Percentiles rank a stretch among this genome's conserved stretches.
phyloP scores from a whole-genome alignment of 2,797 vertebrate species.

The Glossophaga mutica region DNA sequence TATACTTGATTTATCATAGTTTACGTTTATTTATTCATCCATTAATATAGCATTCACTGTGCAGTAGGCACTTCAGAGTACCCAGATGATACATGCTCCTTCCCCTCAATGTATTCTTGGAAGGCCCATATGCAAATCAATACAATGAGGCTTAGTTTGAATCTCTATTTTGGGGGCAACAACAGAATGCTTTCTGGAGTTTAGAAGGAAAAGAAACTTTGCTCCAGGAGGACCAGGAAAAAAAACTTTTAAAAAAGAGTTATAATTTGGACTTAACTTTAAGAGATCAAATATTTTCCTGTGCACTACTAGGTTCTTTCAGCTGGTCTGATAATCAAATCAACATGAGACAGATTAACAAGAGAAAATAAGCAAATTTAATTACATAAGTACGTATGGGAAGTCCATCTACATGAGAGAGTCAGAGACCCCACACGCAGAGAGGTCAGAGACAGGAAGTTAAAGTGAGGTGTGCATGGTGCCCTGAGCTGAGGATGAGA shows the following conservation, averaged over 20 bases:
- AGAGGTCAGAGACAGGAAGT: not conserved
- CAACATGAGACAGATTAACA: not conserved
- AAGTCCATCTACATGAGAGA: not conserved
- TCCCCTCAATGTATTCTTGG: not conserved
- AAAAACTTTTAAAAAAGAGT: not conserved
- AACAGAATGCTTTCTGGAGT: not conserved
- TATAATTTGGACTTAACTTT: not conserved
- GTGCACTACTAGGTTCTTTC: not conserved
- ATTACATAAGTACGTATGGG: not conserved
- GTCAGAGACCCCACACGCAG: not conserved
- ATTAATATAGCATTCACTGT: not conserved
- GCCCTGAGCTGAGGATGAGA: not conserved
- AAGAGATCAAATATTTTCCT: not conserved
- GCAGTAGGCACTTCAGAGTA: not conserved
- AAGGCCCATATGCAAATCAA: not conserved
- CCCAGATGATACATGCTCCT: not conserved
- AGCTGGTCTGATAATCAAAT: not conserved
- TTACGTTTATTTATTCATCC: not conserved
- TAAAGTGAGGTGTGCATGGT: not conserved
- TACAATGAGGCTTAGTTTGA: not conserved
- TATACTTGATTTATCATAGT: not conserved
- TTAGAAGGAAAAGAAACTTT: not conserved
- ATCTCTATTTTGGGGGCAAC: not conserved
- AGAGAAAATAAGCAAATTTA: not conserved
- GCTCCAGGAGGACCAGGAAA: not conserved